Evolutionary conservation across 2,113 vertebrate genomes (phyloP), one percentile per base, ranked within the genome.

Genomic region (Oryzias curvinotus): DNA sequence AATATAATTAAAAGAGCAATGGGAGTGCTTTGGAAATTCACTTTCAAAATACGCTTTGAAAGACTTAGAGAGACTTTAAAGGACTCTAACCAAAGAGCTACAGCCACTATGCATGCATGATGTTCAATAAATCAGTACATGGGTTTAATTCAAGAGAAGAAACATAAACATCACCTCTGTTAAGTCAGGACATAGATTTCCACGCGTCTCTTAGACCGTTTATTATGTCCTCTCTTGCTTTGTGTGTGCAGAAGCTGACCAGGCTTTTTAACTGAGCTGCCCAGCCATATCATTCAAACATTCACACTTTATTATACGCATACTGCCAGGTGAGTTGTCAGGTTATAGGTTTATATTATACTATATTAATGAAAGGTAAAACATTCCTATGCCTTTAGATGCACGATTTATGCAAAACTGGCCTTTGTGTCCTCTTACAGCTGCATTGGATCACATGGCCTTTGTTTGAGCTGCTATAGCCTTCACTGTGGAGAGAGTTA

Each of bases 211-310:
- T 61, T 17, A 6, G 15, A 17, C 60, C 26, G 25, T 18, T 64
- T 53, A 30, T 73, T n/a, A 57, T 71, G 58, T 62, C 23, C 67
- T 50, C 55, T 80, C 62, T 48, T 2, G 2, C n/a, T 17, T 4
- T 1, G 50, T 79, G 53, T 71, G 17, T 15, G 8, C 48, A 19
- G 47, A 42, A 5, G 10, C 56, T 73, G 57, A 10, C 49, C 41
- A 62, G 18, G 36, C 52, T 79, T 54, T 79, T 83, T 69, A 82
- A 60, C 60, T 23, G 73, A 76, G 51, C 58, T 47, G 50, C 76
- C 55, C 65, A 54, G 52, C 65, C 68, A 77, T 64, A 83, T 87
- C 85, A 65, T 52, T 84, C 67, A 78, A 62, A 88, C 68, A 64
- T 81, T 85, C 86, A 61, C 61, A 80, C 62, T 57, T 59, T 81